A percentile compares a stretch with the other conserved stretches of the same genome.
Evolutionary conservation across 2,113 vertebrate species (phyloP).

Genomic region (Calonectris borealis): DNA sequence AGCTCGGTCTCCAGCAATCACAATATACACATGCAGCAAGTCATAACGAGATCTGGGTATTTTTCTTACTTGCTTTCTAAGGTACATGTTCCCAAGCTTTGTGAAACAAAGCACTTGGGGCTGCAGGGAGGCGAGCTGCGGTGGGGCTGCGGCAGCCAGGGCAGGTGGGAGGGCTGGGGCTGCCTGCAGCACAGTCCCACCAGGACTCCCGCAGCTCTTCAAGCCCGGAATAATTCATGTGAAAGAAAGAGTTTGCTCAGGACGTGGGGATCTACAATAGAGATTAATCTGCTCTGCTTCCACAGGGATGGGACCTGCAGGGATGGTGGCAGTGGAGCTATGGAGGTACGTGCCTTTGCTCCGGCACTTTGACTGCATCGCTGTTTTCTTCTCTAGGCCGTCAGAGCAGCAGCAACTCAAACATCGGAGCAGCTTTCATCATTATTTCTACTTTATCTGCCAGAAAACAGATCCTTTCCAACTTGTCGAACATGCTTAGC

Average conservation of each 20-base stretch:
- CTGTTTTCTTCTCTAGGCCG: neutral
- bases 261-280: neutral
- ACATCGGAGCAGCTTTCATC: neutral
- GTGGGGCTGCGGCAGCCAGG: neutral
- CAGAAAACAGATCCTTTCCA: neutral
- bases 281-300: neutral
- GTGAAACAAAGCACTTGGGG: neutral
- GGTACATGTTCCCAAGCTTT: neutral
- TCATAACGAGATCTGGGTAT: neutral
- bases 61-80: neutral
- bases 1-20: neutral
- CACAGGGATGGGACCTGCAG: neutral
- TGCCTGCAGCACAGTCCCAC: neutral
- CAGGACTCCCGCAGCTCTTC: neutral
- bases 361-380: neutral
- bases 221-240: neutral
- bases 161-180: neutral
- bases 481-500: fast-evolving
- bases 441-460: neutral
- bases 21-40: neutral
- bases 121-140: neutral
- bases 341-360: neutral
- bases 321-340: neutral
- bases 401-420: neutral
- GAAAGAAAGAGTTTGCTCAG: neutral